Evolutionary conservation across 2,797 vertebrate species (phyloP).

Genomic region (Gallinago nigripennis): DNA sequence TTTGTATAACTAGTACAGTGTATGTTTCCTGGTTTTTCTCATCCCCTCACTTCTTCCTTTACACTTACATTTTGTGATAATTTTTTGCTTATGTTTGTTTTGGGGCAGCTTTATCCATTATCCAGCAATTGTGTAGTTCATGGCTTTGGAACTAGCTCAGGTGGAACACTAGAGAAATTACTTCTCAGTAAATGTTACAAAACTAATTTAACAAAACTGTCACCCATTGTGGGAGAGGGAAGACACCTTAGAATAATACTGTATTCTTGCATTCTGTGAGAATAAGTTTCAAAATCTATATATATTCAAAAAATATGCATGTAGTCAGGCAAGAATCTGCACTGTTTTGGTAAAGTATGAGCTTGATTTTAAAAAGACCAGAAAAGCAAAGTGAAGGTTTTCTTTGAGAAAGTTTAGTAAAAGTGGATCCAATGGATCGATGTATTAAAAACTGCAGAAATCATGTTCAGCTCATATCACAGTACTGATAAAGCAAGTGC

Average conservation of each 20-base stretch:
- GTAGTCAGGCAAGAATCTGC: background rate
- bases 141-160: background rate
- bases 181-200: background rate
- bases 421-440: background rate
- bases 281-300: background rate
- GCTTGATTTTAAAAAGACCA: background rate
- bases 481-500: background rate
- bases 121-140: background rate
- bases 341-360: background rate
- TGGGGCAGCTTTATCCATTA: background rate
- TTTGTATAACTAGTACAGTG: background rate
- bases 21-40: background rate
- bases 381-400: background rate
- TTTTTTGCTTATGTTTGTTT: background rate
- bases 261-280: background rate
- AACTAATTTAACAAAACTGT: background rate
- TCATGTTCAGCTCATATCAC: background rate
- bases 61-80: background rate
- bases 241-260: background rate
- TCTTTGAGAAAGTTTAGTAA: background rate
- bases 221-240: background rate
- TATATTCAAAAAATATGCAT: background rate
- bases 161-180: background rate
- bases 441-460: background rate
- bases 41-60: background rate